Conservation (phyloP, 2,113 vertebrate species). For the Oreochromis spilurus region DNA sequence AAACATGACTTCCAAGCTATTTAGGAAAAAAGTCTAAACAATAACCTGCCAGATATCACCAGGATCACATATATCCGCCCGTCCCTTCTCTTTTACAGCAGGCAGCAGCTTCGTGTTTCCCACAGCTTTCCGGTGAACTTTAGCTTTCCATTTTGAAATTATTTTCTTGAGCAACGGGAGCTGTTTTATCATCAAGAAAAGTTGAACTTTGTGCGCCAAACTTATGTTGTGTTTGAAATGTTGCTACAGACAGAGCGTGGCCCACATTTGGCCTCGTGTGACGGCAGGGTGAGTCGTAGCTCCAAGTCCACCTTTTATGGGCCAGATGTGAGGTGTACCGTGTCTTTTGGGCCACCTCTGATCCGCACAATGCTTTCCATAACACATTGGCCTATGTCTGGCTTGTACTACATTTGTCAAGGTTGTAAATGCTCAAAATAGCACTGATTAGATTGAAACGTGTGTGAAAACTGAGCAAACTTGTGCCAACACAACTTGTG, state of each 20-base stretch:
- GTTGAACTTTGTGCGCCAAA: neutral
- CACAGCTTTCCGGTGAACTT: neutral
- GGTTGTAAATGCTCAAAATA: neutral
- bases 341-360: neutral
- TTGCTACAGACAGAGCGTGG: neutral
- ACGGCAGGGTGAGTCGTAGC: neutral
- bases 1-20: neutral
- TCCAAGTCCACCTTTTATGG: neutral
- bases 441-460: neutral
- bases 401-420: neutral
- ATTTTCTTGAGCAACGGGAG: constrained; percentile 25
- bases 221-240: neutral
- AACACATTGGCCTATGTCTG: neutral
- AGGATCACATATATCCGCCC: neutral
- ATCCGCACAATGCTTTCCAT: neutral
- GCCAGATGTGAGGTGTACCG: neutral
- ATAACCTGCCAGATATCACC: neutral
- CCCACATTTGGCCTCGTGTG: neutral
- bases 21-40: neutral
- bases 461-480: neutral
- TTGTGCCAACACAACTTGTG: neutral
- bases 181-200: constrained; percentile 3
- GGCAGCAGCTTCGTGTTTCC: neutral
- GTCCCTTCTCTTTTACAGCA: neutral
- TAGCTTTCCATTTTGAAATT: constrained; percentile 1